Conservation (phyloP, 2,888 invertebrate species). For the Xestia rhomboidea region DNA sequence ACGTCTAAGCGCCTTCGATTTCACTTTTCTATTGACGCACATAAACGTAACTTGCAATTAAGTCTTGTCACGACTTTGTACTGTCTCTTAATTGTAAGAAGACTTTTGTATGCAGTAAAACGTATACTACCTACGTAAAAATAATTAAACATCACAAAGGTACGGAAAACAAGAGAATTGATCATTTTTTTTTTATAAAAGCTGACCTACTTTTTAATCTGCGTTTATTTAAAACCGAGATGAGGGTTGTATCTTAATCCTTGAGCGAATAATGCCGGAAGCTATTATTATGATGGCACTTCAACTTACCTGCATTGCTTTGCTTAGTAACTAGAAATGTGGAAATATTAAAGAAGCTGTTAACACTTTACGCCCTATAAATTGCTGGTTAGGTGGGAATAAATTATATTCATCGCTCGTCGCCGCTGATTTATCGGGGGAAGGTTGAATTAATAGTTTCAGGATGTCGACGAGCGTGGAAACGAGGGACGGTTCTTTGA, state of each 20-base stretch:
- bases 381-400: slow-evolving; percentile 77
- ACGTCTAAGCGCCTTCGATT: slow-evolving; percentile 51
- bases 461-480: slow-evolving; percentile 76
- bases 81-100: slow-evolving; percentile 41
- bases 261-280: slow-evolving; percentile 41
- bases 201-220: slow-evolving; percentile 56
- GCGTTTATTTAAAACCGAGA: slow-evolving; percentile 50
- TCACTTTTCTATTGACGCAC: slow-evolving; percentile 56
- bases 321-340: slow-evolving; percentile 38
- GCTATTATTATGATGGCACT: slow-evolving; percentile 42
- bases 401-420: slow-evolving; percentile 81
- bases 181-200: slow-evolving; percentile 33
- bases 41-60: slow-evolving; percentile 55
- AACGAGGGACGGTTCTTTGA: slow-evolving; percentile 62
- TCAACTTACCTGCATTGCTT: slow-evolving; percentile 32
- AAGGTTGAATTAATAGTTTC: slow-evolving; percentile 82
- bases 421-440: slow-evolving; percentile 78
- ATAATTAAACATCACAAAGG: slow-evolving; percentile 46
- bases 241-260: slow-evolving; percentile 52
- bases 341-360: slow-evolving; percentile 72
- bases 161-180: slow-evolving; percentile 41
- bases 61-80: slow-evolving; percentile 54
- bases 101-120: slow-evolving; percentile 31
- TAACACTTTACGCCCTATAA: slow-evolving; percentile 77
- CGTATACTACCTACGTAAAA: slow-evolving; percentile 28